Evolutionary conservation across 2,797 vertebrate species (phyloP), one percentile per base, ranked within the genome.

Genomic region (Chrosomus eos): DNA sequence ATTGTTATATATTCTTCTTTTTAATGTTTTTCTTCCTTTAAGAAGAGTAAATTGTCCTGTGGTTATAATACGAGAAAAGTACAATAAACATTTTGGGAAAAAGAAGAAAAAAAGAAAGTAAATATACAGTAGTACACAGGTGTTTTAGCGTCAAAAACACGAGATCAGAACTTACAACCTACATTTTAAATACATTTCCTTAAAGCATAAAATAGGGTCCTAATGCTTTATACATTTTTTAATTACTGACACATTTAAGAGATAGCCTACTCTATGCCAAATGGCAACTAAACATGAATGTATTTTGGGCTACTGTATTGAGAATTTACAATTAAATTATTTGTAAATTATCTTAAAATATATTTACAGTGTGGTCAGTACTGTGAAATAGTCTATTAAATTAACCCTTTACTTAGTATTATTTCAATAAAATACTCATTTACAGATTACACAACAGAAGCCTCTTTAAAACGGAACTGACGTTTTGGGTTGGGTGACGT

Each of bases 401-500:
- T 43, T 1, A 38, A 3, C 6, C 7, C 18, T 45, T 43, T 45
- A 16, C 23, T 16, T 26, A 26, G 36, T 71, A 26, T 14, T 23
- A 26, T 3, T 43, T 71, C 0, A 43, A 43, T 26, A 26, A 71
- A 71, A 71, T 43, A 21, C 4, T 23, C 2, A 10, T 68, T 68
- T 19, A 68, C 33, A 68, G 1, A 66, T 19, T 19, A 31, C 66
- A 38, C 23, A 3, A 26, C 40, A 5, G 45, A 74, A 31, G 45
- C 26, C 18, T 7, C 45, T 33, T 48, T 16, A 48, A 48, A 76
- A 73, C 82, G 84, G 84, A 88, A 86, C 18, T 86, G 80, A 87
- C 87, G 84, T 80, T 67, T 64, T 62, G 72, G 31, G 1, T 62
- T 66, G 72, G 31, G 1, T 85, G 88, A 85, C 88, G 87, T 88